These are phyloP conservation scores for Camponotus fellah DNA, from an alignment of 2,888 invertebrate species.

Conservation along the genomic window DNA sequence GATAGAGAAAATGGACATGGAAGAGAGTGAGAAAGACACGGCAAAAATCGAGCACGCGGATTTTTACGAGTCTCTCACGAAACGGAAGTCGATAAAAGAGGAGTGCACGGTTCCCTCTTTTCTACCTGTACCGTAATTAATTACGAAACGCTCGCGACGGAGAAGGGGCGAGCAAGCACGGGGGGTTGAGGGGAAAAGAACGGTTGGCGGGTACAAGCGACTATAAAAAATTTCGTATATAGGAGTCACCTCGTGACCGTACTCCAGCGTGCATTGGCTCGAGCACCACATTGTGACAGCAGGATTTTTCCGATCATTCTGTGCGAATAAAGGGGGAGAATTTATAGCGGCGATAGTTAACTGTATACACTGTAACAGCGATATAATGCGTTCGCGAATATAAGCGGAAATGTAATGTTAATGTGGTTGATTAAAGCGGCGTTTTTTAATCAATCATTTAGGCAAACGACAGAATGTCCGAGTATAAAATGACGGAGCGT, in stretches of 20 bases:
- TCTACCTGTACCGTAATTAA: constrained; percentile 77
- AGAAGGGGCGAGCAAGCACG: constrained; percentile 49
- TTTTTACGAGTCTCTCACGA: constrained; percentile 71
- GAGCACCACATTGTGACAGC: constrained; percentile 54
- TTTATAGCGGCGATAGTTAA: constrained; percentile 43
- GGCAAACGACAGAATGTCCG: background rate
- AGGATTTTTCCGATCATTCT: constrained; percentile 63
- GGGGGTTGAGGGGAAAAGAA: constrained; percentile 60
- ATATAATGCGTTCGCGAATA: constrained; percentile 32
- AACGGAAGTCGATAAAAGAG: constrained; percentile 82
- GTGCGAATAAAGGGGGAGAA: constrained; percentile 33
- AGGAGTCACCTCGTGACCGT: constrained; percentile 51
- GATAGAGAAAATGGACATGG: background rate
- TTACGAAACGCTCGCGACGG: constrained; percentile 78
- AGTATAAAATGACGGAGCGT: background rate
- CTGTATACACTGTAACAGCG: background rate
- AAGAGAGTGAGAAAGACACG: background rate
- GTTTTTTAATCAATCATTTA: constrained; percentile 18
- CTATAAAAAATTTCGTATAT: constrained; percentile 74
- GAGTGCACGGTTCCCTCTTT: constrained; percentile 56
- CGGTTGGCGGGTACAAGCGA: constrained; percentile 67
- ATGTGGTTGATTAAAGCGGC: constrained; percentile 5
- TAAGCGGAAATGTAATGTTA: constrained; percentile 33
- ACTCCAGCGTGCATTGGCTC: constrained; percentile 54
- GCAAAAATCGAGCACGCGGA: constrained; percentile 57